Evolutionary conservation across 2,797 vertebrate species (phyloP).

Genomic region (Monodelphis domestica): DNA sequence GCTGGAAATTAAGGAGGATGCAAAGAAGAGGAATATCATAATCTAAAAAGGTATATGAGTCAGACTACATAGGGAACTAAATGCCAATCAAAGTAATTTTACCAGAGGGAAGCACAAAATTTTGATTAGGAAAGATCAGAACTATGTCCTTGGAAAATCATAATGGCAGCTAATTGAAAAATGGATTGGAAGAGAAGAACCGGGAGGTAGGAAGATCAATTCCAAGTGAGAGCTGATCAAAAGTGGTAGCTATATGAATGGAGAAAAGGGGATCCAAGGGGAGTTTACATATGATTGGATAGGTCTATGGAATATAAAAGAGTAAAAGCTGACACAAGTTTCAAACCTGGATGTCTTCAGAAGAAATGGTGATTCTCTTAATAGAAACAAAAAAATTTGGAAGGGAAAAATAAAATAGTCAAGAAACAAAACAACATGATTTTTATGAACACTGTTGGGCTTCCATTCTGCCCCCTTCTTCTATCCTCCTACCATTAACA

Average conservation of each 20-base stretch:
- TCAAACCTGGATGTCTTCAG: neutral
- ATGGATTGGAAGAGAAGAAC: neutral
- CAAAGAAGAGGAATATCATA: neutral
- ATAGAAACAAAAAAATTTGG: neutral
- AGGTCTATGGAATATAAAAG: neutral
- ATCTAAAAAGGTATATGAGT: neutral
- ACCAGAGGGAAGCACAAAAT: neutral
- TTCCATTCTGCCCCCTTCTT: neutral
- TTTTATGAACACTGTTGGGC: neutral
- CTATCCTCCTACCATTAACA: neutral
- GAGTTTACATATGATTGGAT: neutral
- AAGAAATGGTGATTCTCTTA: neutral
- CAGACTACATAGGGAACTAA: neutral
- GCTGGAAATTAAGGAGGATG: neutral
- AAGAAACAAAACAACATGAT: neutral
- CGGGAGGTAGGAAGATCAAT: neutral
- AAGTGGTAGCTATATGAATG: neutral
- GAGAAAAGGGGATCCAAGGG: neutral
- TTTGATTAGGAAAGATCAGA: neutral
- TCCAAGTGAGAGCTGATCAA: neutral
- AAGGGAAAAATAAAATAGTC: neutral
- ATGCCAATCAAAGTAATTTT: neutral
- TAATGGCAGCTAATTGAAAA: neutral
- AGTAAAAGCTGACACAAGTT: neutral
- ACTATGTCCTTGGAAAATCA: neutral